Evolutionary conservation across 2,113 vertebrate species (phyloP).

Genomic region (Callionymus lyra): DNA sequence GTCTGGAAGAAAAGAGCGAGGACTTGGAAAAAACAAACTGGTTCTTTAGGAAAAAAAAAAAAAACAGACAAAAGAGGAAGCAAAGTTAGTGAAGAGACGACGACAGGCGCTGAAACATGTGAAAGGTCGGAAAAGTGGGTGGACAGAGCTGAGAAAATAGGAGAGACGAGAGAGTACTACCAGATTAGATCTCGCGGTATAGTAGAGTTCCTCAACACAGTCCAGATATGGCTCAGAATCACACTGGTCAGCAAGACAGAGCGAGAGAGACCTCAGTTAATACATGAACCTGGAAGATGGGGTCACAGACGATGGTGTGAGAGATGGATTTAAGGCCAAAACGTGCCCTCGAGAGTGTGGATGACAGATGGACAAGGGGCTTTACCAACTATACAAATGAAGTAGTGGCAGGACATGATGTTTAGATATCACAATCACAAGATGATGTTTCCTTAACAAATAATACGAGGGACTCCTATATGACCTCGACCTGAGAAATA

Average conservation of each 20-base stretch:
- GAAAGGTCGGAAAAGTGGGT: neutral
- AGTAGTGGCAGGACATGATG: no score
- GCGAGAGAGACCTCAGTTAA: conserved; percentile 85
- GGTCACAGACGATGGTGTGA: neutral
- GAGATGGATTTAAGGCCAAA: conserved; percentile 16
- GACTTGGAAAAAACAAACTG: no score
- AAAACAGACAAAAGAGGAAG: conserved; percentile 6
- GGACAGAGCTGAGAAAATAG: conserved; percentile 16
- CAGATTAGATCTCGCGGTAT: conserved; percentile 99
- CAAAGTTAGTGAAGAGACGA: no score
- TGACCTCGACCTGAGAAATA: no score
- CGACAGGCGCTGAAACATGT: no score
- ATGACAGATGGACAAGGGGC: conserved; percentile 3
- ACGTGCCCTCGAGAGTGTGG: conserved; percentile 11
- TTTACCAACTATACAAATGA: no score
- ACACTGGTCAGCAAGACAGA: conserved; percentile 89
- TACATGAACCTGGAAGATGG: conserved; percentile 65
- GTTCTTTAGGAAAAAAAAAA: conserved; percentile 16
- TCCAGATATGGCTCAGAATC: conserved; percentile 93
- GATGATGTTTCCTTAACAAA: no score
- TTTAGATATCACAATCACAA: no score
- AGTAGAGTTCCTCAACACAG: conserved; percentile 97
- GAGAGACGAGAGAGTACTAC: conserved; percentile 70
- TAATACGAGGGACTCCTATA: no score
- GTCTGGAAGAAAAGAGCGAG: no score